Evolutionary conservation across 2,113 vertebrate species (phyloP), one percentile per base, ranked within the genome.

Genomic region (Lathamus discolor): DNA sequence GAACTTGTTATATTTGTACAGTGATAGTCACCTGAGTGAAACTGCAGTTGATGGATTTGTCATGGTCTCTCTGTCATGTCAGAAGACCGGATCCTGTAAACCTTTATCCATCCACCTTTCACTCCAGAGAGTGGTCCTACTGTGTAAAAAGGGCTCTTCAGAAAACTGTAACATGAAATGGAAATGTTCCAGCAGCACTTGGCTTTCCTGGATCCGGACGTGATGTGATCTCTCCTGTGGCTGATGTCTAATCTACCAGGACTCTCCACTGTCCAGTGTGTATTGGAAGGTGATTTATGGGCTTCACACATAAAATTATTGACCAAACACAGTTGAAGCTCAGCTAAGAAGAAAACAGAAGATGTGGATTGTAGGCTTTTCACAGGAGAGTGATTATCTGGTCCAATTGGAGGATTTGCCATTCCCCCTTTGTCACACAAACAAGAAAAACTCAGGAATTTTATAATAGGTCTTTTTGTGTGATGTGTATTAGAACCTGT

Each of bases 311-410:
- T 98, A 98, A 98, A 98, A 98, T 98, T 98, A 98, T 99, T 98
- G 98, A 97, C 95, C 97, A 98, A 99, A 98, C 98, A 98, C 95
- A 97, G 96, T 97, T 98, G 98, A 98, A 98, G 97, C 97, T 95
- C 95, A 96, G 95, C 95, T 88, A 91, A 87, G 90, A 96, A 76
- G 90, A 97, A 96, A 95, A 95, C 87, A 86, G 78, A 83, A 96
- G 97, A 99, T 99, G 98, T 99, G 98, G 98, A 99, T 98, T 99
- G 98, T 97, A 98, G 97, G 97, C 98, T 98, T 98, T 99, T 99
- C 98, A 98, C 98, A 98, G 97, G 97, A 97, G 97, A 97, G 98
- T 99, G 98, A 98, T 98, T 98, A 99, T 98, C 98, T 98, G 97
- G 98, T 98, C 98, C 98, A 97, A 97, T 97, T 98, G 98, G 97